Evolutionary conservation across 2,113 vertebrate genomes (phyloP).

Genomic region (Gadus chalcogrammus): DNA sequence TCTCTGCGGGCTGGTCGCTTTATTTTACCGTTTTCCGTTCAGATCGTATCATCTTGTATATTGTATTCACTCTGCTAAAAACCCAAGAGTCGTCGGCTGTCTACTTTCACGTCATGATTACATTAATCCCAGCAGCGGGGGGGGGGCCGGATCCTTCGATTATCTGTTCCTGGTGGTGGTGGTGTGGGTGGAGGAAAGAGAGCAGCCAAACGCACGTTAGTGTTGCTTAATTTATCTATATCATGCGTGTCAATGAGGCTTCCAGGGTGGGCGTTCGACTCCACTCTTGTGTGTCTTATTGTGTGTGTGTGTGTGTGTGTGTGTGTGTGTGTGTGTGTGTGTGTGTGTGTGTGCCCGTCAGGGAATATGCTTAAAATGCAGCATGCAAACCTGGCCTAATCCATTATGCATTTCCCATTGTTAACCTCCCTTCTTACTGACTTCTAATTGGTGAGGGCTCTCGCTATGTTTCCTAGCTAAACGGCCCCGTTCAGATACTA

Average conservation of each 20-base stretch:
- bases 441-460: not conserved
- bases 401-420: conserved; percentile 62
- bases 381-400: conserved; percentile 49
- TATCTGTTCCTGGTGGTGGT: conserved; percentile 38
- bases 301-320: conserved; percentile 10
- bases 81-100: conserved; percentile 6
- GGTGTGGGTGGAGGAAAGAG: too few species aligned
- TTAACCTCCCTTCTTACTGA: not conserved
- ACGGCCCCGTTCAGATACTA: conserved; percentile 43
- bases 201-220: too few species aligned
- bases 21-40: not conserved
- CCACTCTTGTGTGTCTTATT: conserved; percentile 46
- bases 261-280: conserved; percentile 52
- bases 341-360: conserved; percentile 1
- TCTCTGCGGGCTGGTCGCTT: not conserved
- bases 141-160: conserved; percentile 34
- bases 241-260: conserved; percentile 54
- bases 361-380: conserved; percentile 60
- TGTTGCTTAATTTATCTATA: conserved; percentile 63
- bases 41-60: conserved; percentile 17
- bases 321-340: too few species aligned
- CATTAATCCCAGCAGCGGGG: conserved; percentile 25
- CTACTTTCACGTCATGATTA: conserved; percentile 16
- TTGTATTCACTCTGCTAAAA: conserved; percentile 13
- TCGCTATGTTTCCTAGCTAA: conserved; percentile 32